Percentiles rank a stretch among this genome's conserved stretches.
These are phyloP conservation scores for Epicauta chinensis DNA, from an alignment of 1,140 invertebrate genomes.

Conservation along the genomic window DNA sequence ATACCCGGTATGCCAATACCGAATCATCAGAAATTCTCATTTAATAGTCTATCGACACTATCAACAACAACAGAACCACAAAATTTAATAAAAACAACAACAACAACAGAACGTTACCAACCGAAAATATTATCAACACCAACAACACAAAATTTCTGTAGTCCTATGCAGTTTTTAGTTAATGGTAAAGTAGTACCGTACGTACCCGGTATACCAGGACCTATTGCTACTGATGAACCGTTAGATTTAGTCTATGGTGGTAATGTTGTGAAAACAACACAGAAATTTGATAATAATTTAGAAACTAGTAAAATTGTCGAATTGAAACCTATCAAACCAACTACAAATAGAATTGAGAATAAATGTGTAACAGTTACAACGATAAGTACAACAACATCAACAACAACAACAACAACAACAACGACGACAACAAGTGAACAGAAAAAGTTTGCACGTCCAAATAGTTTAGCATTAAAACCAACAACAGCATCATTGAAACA, in stretches of 20 bases:
- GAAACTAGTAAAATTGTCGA: neutral
- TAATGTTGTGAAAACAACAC: slow-evolving; percentile 6
- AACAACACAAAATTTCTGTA: slow-evolving; percentile 45
- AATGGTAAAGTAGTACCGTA: slow-evolving; percentile 72
- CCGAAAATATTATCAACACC: slow-evolving; percentile 1
- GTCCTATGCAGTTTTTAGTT: slow-evolving; percentile 55
- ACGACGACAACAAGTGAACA: slow-evolving; percentile 7
- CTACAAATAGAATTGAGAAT: neutral
- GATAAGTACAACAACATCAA: neutral
- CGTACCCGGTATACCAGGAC: slow-evolving; percentile 74
- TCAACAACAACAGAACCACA: slow-evolving; percentile 9
- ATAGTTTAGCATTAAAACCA: slow-evolving; percentile 72
- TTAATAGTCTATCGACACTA: too few species aligned
- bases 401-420: neutral
- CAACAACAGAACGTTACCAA: slow-evolving; percentile 8
- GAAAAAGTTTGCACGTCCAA: slow-evolving; percentile 69
- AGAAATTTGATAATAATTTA: neutral
- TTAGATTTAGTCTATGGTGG: slow-evolving; percentile 22
- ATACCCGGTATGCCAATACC: slow-evolving; percentile 29
- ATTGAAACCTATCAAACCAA: neutral
- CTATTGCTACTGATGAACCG: slow-evolving; percentile 39
- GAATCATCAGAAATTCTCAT: slow-evolving; percentile 3
- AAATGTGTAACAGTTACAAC: neutral
- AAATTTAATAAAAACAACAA: slow-evolving; percentile 4
- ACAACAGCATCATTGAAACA: slow-evolving; percentile 72